Evolutionary conservation across 2,113 vertebrate species (phyloP).

Genomic region (Pyxicephalus adspersus): DNA sequence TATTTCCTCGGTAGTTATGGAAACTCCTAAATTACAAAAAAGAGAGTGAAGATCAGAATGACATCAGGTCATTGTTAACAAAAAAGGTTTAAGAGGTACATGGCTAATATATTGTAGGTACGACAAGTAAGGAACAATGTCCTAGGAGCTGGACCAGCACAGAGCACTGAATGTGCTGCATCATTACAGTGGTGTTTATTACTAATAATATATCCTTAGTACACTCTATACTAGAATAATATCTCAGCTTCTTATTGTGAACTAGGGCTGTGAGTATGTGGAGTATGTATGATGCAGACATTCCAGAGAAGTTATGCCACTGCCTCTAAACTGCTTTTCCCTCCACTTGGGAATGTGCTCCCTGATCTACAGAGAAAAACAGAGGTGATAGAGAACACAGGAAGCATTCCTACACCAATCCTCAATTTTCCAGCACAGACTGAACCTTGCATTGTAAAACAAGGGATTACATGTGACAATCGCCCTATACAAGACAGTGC

Average conservation of each 20-base stretch:
- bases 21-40: too few species aligned
- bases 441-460: neutral
- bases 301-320: slow-evolving; percentile 22
- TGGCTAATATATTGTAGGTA: neutral
- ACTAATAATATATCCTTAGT: neutral
- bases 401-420: neutral
- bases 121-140: neutral
- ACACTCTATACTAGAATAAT: slow-evolving; percentile 7
- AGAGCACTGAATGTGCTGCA: slow-evolving; percentile 9
- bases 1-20: too few species aligned
- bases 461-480: slow-evolving; percentile 9
- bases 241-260: slow-evolving; percentile 1
- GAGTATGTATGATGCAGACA: slow-evolving; percentile 35
- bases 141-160: neutral
- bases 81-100: neutral
- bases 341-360: slow-evolving; percentile 18
- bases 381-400: neutral
- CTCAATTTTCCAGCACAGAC: neutral
- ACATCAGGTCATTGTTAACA: neutral
- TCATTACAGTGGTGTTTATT: neutral
- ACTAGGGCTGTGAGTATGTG: slow-evolving; percentile 19
- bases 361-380: slow-evolving; percentile 18
- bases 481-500: neutral
- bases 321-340: slow-evolving; percentile 19
- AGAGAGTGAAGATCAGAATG: too few species aligned